Conservation (phyloP, 2,888 invertebrate species). For the Synergus gifuensis region DNA sequence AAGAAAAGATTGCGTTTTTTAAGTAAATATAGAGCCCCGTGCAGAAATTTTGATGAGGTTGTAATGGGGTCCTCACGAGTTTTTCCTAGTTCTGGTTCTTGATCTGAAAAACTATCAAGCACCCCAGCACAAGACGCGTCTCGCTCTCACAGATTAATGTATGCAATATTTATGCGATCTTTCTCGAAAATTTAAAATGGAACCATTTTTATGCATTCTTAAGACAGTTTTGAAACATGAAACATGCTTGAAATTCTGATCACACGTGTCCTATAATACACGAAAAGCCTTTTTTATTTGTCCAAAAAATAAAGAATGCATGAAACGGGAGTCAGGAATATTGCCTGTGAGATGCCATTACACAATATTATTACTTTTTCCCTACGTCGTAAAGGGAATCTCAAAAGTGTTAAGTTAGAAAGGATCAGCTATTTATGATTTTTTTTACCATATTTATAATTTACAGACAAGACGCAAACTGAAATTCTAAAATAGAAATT, state of each 20-base stretch:
- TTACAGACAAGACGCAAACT: not conserved
- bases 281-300: constrained; percentile 12
- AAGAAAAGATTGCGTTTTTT: too few species aligned
- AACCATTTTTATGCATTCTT: constrained; percentile 12
- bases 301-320: constrained; percentile 30
- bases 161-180: too few species aligned
- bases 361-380: constrained; percentile 28
- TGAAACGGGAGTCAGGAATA: constrained; percentile 21
- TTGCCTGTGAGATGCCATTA: constrained; percentile 27
- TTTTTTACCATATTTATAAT: not conserved
- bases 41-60: too few species aligned
- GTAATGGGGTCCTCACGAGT: too few species aligned
- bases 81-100: too few species aligned
- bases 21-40: too few species aligned
- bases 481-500: too few species aligned
- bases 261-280: constrained; percentile 4
- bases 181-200: not conserved
- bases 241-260: constrained; percentile 4
- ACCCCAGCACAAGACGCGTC: too few species aligned
- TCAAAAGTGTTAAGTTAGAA: not conserved
- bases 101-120: too few species aligned
- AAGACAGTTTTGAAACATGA: not conserved
- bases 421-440: not conserved
- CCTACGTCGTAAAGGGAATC: not conserved
- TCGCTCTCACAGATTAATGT: too few species aligned